These are phyloP conservation scores for Drosophila kohkoa DNA, from an alignment of 1,140 invertebrate species.

Conservation along the genomic window DNA sequence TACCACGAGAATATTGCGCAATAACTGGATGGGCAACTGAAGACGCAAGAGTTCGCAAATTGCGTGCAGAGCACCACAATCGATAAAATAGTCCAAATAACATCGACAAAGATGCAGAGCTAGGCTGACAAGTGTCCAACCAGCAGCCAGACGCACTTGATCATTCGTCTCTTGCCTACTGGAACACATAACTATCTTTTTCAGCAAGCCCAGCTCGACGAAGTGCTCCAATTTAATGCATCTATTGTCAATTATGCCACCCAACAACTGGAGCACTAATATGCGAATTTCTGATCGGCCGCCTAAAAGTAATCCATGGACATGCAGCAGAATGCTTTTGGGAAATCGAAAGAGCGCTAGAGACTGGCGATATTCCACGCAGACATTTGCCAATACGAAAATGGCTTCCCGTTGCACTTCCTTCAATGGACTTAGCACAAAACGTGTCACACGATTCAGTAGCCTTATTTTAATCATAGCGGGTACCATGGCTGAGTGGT, in stretches of 20 bases:
- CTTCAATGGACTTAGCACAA: slow-evolving; percentile 35
- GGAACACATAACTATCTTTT: slow-evolving; percentile 38
- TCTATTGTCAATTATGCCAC: slow-evolving; percentile 43
- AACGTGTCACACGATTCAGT: slow-evolving; percentile 8
- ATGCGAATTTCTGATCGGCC: slow-evolving; percentile 17
- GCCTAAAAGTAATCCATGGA: slow-evolving; percentile 35
- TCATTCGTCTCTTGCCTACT: slow-evolving; percentile 8
- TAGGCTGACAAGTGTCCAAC: slow-evolving; percentile 42
- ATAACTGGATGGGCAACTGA: slow-evolving; percentile 37
- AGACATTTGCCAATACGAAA: slow-evolving; percentile 41
- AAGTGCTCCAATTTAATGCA: slow-evolving; percentile 35
- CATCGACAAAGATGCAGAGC: slow-evolving; percentile 28
- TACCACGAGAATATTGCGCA: slow-evolving; percentile 41
- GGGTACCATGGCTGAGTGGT: slow-evolving; percentile 38
- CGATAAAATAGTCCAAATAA: slow-evolving; percentile 24
- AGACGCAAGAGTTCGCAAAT: slow-evolving; percentile 32
- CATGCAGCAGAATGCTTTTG: slow-evolving; percentile 23
- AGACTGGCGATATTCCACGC: slow-evolving; percentile 19
- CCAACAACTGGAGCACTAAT: slow-evolving; percentile 29
- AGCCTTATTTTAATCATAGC: slow-evolving; percentile 23
- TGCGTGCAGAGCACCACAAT: slow-evolving; percentile 27
- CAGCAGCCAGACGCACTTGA: slow-evolving; percentile 25
- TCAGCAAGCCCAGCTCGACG: slow-evolving; percentile 29
- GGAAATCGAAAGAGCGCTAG: slow-evolving; percentile 19
- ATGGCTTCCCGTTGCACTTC: slow-evolving; percentile 48